These are phyloP conservation scores for Brachymystax lenok DNA, from an alignment of 2,797 vertebrate genomes.

Conservation along the genomic window DNA sequence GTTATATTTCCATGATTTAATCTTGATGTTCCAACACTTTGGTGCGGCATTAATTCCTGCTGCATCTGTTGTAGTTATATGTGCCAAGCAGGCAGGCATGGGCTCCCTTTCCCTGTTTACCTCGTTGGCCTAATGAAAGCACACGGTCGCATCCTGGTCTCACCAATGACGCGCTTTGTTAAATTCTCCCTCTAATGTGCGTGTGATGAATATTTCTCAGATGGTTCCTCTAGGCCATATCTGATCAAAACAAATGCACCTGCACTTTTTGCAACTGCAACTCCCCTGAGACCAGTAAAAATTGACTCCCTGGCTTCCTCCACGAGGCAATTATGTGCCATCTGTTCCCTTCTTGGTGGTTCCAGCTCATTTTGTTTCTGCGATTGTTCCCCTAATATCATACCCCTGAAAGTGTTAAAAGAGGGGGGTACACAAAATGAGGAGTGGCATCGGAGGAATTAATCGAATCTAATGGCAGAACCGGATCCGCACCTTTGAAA, in stretches of 20 bases:
- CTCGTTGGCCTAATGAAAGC: conserved; percentile 58
- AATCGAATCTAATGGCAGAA: conserved; percentile 78
- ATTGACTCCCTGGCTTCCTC: conserved; percentile 86
- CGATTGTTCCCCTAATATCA: conserved; percentile 84
- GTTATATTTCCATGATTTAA: conserved; percentile 24
- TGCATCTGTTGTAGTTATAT: conserved; percentile 64
- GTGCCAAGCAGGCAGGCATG: conserved; percentile 43
- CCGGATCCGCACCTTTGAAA: conserved; percentile 74
- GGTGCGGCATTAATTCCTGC: conserved; percentile 65
- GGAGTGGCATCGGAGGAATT: conserved; percentile 81
- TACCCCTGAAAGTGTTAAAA: conserved; percentile 76
- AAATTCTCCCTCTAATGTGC: conserved; percentile 69
- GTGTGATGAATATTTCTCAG: conserved; percentile 77
- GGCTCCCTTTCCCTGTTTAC: conserved; percentile 20
- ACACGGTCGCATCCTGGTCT: conserved; percentile 50
- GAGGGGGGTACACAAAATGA: conserved; percentile 66
- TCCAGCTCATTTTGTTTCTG: conserved; percentile 86
- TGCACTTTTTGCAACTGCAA: conserved; percentile 81
- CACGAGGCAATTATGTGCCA: conserved; percentile 85
- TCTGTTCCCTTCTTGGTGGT: conserved; percentile 84
- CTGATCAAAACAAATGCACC: conserved; percentile 85
- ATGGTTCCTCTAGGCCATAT: conserved; percentile 78
- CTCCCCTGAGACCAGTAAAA: conserved; percentile 84
- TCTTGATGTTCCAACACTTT: conserved; percentile 38
- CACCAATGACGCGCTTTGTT: conserved; percentile 47